A percentile compares a stretch with the other conserved stretches of the same genome.
Conservation (phyloP, 2,797 vertebrate genomes). For the Borostomias antarcticus region DNA sequence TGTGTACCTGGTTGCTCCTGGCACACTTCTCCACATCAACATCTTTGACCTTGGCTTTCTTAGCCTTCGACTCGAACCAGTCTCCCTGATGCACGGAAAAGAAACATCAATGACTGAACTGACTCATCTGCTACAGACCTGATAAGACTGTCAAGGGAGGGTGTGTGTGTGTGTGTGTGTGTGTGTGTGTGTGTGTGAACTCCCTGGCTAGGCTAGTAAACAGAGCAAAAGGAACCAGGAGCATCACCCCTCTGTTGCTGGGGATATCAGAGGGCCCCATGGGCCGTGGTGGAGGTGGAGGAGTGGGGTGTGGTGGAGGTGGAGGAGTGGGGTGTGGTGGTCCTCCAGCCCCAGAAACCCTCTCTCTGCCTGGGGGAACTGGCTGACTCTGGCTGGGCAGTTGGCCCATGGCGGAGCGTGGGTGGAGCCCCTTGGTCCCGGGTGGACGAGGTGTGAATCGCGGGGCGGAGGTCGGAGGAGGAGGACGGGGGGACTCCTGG, state of each 20-base stretch:
- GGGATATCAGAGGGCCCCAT: background rate
- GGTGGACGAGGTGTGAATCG: background rate
- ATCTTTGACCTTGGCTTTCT: conserved; percentile 57
- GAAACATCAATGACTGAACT: background rate
- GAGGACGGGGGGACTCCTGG: background rate
- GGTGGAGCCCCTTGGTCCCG: conserved; percentile 9
- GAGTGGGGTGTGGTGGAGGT: background rate
- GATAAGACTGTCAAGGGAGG: too few relatives aligned
- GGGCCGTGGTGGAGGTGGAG: background rate
- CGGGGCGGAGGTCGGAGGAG: conserved; percentile 19
- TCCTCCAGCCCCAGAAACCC: background rate
- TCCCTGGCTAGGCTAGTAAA: background rate
- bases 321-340: background rate
- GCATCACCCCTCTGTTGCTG: conserved; percentile 45
- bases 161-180: background rate
- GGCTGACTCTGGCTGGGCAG: too few relatives aligned
- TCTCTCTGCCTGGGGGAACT: background rate
- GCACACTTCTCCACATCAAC: conserved; percentile 68
- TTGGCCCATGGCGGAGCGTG: too few relatives aligned
- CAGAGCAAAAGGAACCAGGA: background rate
- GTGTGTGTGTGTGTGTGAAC: background rate
- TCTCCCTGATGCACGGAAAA: conserved; percentile 53
- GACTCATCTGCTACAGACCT: too few relatives aligned
- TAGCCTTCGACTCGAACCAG: conserved; percentile 45
- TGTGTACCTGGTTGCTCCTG: conserved; percentile 71